Evolutionary conservation across 2,113 vertebrate genomes (phyloP).

Genomic region (Petrocephalus zakoni): DNA sequence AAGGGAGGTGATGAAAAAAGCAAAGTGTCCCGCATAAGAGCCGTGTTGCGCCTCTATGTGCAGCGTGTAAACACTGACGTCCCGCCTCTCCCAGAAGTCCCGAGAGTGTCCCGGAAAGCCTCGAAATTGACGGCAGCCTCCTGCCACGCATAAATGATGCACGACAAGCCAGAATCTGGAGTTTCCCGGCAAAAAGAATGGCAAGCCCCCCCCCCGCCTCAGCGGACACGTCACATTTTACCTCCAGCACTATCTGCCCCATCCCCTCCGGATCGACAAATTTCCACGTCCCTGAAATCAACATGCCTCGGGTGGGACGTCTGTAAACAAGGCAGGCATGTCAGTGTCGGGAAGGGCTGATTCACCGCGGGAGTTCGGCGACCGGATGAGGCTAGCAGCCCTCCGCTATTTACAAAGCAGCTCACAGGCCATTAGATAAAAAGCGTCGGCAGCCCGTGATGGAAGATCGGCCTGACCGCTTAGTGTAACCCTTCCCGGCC

Average conservation of each 20-base stretch:
- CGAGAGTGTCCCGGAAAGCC: neutral
- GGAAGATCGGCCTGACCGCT: neutral
- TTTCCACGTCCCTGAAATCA: neutral
- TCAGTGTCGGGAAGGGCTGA: neutral
- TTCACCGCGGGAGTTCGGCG: neutral
- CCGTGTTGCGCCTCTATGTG: neutral
- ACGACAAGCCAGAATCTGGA: neutral
- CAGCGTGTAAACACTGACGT: neutral
- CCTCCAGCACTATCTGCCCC: neutral
- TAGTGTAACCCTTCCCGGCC: neutral
- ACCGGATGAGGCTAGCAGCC: neutral
- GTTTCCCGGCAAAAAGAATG: neutral
- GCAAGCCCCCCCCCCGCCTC: neutral
- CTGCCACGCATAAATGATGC: neutral
- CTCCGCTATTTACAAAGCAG: neutral
- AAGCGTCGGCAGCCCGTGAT: neutral
- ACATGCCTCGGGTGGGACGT: neutral
- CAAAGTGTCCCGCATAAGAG: neutral
- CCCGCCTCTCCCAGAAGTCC: neutral
- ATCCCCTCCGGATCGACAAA: neutral
- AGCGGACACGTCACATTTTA: neutral
- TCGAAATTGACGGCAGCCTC: neutral
- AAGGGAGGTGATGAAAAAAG: neutral
- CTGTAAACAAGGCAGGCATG: neutral
- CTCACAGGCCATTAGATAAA: neutral